Evolutionary conservation across 2,888 invertebrate species (phyloP).

Genomic region (Chironomus tentans): DNA sequence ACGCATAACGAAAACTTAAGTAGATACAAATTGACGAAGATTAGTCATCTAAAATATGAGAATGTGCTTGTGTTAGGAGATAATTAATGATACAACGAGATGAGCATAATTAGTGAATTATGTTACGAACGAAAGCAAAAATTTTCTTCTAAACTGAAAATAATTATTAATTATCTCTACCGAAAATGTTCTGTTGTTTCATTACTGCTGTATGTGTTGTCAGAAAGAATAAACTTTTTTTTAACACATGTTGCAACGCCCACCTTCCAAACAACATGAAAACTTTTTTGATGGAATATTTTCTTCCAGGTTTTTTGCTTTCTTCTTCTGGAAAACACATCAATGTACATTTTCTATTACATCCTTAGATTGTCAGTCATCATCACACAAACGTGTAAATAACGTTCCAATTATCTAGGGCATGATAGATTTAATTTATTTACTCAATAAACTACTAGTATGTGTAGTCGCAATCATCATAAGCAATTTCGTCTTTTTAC

Average conservation of each 20-base stretch:
- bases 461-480: background rate
- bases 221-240: no score
- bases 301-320: background rate
- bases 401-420: background rate
- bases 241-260: background rate
- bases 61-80: no score
- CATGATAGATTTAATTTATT: background rate
- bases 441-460: background rate
- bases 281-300: background rate
- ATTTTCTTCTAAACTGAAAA: constrained; percentile 20
- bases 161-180: constrained; percentile 27
- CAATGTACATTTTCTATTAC: no score
- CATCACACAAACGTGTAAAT: background rate
- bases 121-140: background rate
- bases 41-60: background rate
- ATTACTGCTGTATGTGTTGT: background rate
- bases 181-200: background rate
- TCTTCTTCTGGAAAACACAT: background rate
- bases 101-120: background rate
- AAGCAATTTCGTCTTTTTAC: background rate
- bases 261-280: background rate
- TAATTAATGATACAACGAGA: background rate
- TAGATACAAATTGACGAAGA: background rate
- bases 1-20: background rate
- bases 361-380: background rate